Evolutionary conservation across 2,113 vertebrate genomes (phyloP).

Genomic region (Emydura subglobosa): DNA sequence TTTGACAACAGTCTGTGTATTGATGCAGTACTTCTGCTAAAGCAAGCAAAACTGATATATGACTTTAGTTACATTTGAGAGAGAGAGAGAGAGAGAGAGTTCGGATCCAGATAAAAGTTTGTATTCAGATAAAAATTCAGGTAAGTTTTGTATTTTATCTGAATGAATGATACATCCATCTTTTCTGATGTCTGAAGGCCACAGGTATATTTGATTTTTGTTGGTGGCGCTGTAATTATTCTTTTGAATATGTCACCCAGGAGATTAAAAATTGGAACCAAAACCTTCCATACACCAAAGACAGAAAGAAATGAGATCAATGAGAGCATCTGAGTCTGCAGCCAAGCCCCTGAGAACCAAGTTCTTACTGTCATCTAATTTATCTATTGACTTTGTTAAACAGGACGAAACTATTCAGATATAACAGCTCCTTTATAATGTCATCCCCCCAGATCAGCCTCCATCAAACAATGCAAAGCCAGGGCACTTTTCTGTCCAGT

Average conservation of each 20-base stretch:
- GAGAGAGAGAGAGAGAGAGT: no score
- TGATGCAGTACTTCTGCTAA: not conserved
- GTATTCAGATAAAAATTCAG: not conserved
- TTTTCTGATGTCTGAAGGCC: not conserved
- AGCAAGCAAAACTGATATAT: not conserved
- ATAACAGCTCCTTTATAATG: conserved; percentile 62
- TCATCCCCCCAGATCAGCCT: conserved; percentile 40
- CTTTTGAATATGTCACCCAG: not conserved
- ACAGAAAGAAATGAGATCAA: not conserved
- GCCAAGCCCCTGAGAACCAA: not conserved
- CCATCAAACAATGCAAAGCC: conserved; percentile 47
- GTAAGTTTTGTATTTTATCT: not conserved
- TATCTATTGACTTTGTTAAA: conserved; percentile 45
- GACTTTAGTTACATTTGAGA: not conserved
- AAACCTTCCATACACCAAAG: not conserved
- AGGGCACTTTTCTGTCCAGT: conserved; percentile 58
- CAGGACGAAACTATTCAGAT: conserved; percentile 47
- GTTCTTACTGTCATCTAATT: conserved; percentile 6
- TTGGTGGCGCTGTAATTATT: not conserved
- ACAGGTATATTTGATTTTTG: not conserved
- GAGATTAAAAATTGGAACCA: not conserved
- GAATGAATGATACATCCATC: not conserved
- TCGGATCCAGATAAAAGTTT: not conserved
- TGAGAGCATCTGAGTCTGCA: not conserved
- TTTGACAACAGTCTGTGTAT: not conserved